phyloP scores from a whole-genome alignment of 2,888 invertebrate species.

The Drosophila seclusa region DNA sequence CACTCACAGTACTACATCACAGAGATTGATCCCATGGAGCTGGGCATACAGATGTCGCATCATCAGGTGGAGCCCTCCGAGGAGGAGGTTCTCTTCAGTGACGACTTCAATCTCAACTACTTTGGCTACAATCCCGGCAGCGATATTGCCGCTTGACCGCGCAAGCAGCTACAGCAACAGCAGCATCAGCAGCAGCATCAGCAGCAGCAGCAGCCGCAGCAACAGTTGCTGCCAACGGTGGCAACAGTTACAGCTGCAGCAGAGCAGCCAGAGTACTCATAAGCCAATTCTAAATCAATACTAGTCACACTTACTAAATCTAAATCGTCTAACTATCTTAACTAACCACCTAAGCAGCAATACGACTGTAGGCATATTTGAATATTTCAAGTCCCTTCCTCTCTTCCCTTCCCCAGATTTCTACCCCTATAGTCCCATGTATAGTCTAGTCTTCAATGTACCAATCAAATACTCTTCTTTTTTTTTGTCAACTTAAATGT shows the following conservation, averaged over 20 bases:
- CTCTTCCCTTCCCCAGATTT: not conserved
- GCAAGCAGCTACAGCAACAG: conserved; percentile 35
- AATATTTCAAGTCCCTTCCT: conserved; percentile 1
- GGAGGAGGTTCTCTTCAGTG: conserved; percentile 84
- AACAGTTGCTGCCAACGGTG: conserved; percentile 14
- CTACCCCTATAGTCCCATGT: conserved; percentile 18
- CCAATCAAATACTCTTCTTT: conserved; percentile 41
- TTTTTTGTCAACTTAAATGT: conserved; percentile 48
- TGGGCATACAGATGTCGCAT: conserved; percentile 84
- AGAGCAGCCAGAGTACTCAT: conserved; percentile 59
- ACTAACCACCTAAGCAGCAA: conserved; percentile 65
- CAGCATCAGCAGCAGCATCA: conserved; percentile 12
- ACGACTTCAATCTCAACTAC: conserved; percentile 85
- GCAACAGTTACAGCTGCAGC: conserved; percentile 28
- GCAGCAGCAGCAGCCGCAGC: conserved; percentile 34
- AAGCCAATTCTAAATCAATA: conserved; percentile 77
- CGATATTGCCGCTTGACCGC: conserved; percentile 85
- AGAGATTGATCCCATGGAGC: conserved; percentile 85
- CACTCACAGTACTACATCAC: conserved; percentile 83
- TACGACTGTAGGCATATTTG: conserved; percentile 13
- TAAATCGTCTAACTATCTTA: conserved; percentile 32
- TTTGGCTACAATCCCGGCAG: conserved; percentile 83
- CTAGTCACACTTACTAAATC: conserved; percentile 66
- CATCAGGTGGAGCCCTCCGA: conserved; percentile 79
- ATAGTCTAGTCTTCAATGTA: conserved; percentile 75